phyloP scores from a whole-genome alignment of 2,113 vertebrate genomes.

The Eonycteris spelaea region DNA sequence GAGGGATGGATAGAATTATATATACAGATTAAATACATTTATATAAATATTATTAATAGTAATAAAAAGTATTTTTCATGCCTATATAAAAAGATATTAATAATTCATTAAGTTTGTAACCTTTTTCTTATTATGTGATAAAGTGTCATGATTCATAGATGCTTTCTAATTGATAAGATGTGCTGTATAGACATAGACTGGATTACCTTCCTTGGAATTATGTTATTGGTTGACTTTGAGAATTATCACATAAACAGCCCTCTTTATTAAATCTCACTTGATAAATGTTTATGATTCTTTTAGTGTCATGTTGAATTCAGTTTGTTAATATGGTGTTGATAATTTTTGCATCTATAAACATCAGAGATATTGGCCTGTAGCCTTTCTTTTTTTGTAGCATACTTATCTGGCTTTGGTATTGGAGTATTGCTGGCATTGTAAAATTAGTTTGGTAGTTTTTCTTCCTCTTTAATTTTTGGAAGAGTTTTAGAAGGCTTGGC shows the following conservation, averaged over 20 bases:
- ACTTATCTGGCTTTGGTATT: neutral
- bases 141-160: neutral
- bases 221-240: neutral
- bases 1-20: neutral
- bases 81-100: neutral
- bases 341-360: neutral
- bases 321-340: neutral
- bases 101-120: neutral
- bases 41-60: neutral
- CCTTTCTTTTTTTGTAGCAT: neutral
- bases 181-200: neutral
- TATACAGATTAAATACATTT: neutral
- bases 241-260: neutral
- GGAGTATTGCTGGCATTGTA: neutral
- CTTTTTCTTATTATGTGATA: neutral
- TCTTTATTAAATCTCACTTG: neutral
- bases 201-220: neutral
- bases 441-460: too few relatives aligned
- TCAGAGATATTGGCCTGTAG: neutral
- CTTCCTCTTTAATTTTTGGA: too few relatives aligned
- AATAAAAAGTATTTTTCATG: slow-evolving; percentile 4
- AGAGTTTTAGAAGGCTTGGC: too few relatives aligned
- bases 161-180: neutral
- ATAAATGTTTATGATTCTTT: neutral
- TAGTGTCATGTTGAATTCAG: neutral